Percentiles rank a stretch among this genome's conserved stretches.
phyloP scores from a whole-genome alignment of 2,113 vertebrate genomes.

The Menura novaehollandiae region DNA sequence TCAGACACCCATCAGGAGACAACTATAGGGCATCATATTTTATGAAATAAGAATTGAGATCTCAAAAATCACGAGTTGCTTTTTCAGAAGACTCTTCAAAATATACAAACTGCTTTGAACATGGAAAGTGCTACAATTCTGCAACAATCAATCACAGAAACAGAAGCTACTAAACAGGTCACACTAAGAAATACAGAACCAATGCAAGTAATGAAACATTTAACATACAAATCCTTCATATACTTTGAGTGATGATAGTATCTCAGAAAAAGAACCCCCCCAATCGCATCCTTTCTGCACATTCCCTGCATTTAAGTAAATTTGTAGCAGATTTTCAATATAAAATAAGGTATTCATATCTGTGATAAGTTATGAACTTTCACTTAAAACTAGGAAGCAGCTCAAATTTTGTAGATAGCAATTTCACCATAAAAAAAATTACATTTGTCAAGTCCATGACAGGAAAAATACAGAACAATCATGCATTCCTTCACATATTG shows the following conservation, averaged over 20 bases:
- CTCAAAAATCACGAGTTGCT: not conserved
- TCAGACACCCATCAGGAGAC: not conserved
- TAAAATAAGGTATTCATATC: not conserved
- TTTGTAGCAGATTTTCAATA: not conserved
- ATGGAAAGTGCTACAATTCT: not conserved
- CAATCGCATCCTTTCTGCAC: not conserved
- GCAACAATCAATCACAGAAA: not conserved
- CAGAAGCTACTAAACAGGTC: not conserved
- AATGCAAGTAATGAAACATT: not conserved
- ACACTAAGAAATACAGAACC: not conserved
- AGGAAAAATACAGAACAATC: not conserved
- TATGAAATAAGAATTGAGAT: not conserved
- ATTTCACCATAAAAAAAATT: not conserved
- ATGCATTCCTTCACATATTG: fast-evolving
- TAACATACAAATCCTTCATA: not conserved
- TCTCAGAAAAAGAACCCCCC: not conserved
- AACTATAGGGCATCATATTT: not conserved
- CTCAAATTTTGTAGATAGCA: not conserved
- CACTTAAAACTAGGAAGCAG: not conserved
- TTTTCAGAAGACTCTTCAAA: not conserved
- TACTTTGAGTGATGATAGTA: not conserved
- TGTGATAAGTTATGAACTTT: not conserved
- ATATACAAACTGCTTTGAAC: not conserved
- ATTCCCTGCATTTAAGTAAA: not conserved
- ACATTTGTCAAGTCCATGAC: not conserved